Evolutionary conservation across 2,888 invertebrate genomes (phyloP).

Genomic region (Spilarctia lutea): DNA sequence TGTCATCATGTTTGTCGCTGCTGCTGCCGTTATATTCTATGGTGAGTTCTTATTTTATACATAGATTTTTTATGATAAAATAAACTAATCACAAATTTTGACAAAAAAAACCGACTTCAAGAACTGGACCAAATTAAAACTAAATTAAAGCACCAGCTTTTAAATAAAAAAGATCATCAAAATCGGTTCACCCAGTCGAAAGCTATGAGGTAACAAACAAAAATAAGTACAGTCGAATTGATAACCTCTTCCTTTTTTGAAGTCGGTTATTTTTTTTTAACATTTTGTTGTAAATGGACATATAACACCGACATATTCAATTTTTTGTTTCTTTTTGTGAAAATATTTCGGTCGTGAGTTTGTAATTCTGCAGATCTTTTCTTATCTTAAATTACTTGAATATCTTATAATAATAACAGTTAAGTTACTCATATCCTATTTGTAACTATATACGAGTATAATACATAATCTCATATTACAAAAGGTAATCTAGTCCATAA

Average conservation of each 20-base stretch:
- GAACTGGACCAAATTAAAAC: too few species aligned
- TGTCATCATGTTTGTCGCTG: constrained; percentile 88
- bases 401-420: background rate
- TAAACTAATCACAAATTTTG: too few species aligned
- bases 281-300: background rate
- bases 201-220: too few species aligned
- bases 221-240: too few species aligned
- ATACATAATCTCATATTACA: constrained; percentile 5
- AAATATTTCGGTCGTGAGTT: background rate
- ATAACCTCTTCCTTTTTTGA: too few species aligned
- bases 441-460: background rate
- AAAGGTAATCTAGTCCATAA: constrained; percentile 36
- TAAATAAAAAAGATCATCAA: too few species aligned
- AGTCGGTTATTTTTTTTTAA: background rate
- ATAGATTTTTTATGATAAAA: background rate
- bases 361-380: background rate
- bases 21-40: constrained; percentile 88
- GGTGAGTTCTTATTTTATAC: constrained; percentile 61
- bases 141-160: too few species aligned
- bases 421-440: background rate
- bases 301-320: too few species aligned
- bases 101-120: too few species aligned
- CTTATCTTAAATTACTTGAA: background rate
- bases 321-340: too few species aligned
- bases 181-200: too few species aligned